Base-by-base conservation (phyloP, 2,888 invertebrate genomes). In the Lycophotia porphyrea region DNA sequence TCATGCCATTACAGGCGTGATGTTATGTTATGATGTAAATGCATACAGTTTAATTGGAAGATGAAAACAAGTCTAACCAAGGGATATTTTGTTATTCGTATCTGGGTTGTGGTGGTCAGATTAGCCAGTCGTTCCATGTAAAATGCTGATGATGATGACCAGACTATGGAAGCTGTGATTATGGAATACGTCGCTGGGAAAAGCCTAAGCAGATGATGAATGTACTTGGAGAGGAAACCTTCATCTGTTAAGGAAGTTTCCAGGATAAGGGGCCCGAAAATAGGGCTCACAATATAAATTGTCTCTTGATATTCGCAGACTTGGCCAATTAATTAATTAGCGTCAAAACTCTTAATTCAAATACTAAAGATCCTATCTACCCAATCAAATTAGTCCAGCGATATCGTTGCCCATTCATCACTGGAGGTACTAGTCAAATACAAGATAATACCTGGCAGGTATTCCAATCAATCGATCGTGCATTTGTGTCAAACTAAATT, bases 401-500 rank as follows among this genome's bases (percentile, higher is more conserved):
- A 31, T 61, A 66, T 42, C 60, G n/a, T 34, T 18, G 24, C 36
- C 71, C 34, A 85, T 85, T 74, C 74, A 74, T 83, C 80, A 85
- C 61, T 44, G 4, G 27, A 34, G 52, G 63, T 55, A 52, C 79
- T 70, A 78, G 60, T 72, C 78, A 83, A 86, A 83, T 76, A 76
- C 78, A 71, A 83, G 80, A 88, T 83, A 87, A 85, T 76, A 83
- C 71, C 73, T 58, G 66, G 64, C 87, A 81, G 85, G 85, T 88
- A 85, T 80, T 80, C 67, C 79, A 61, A 70, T 80, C 82, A 84
- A 83, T 84, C 80, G 77, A 84, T 78, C 87, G 88, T 87, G 89
- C 72, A 82, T 90, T 89, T 86, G 85, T 88, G 92, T 92, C 93
- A 91, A 93, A 92, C 91, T 85, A 89, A 94, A 95, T 94, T 95